These are phyloP conservation scores for Oreotrochilus melanogaster DNA, from an alignment of 2,113 vertebrate species.

Conservation along the genomic window DNA sequence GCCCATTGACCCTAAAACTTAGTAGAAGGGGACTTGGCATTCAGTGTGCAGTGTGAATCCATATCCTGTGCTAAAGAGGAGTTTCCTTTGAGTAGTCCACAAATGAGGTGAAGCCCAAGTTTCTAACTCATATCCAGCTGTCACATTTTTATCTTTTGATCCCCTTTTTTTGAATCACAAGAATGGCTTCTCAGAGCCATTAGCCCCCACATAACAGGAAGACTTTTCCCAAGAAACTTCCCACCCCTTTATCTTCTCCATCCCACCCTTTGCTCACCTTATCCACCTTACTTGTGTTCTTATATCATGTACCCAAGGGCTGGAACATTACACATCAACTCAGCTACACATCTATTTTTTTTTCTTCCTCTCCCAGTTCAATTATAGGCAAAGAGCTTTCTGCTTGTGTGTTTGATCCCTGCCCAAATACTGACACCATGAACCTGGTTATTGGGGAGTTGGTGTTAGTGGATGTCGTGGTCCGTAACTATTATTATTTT, in stretches of 20 bases:
- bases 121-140: not conserved
- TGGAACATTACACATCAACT: not conserved
- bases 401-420: not conserved
- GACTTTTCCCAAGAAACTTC: not conserved
- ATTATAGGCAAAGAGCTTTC: not conserved
- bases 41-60: rapidly evolving
- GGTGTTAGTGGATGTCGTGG: not conserved
- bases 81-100: not conserved
- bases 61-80: rapidly evolving
- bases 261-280: not conserved
- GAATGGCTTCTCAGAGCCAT: not conserved
- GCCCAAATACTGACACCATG: rapidly evolving
- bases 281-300: not conserved
- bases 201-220: rapidly evolving
- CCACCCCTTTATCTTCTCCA: rapidly evolving
- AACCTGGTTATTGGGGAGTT: not conserved
- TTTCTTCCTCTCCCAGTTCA: not conserved
- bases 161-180: not conserved
- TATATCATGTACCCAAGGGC: not conserved
- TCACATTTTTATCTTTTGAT: not conserved
- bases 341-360: not conserved
- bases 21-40: rapidly evolving
- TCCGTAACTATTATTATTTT: too few species aligned
- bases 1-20: not conserved
- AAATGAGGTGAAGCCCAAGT: rapidly evolving